Evolutionary conservation across 1,140 invertebrate species (phyloP).

Genomic region (Drosophila truncata): DNA sequence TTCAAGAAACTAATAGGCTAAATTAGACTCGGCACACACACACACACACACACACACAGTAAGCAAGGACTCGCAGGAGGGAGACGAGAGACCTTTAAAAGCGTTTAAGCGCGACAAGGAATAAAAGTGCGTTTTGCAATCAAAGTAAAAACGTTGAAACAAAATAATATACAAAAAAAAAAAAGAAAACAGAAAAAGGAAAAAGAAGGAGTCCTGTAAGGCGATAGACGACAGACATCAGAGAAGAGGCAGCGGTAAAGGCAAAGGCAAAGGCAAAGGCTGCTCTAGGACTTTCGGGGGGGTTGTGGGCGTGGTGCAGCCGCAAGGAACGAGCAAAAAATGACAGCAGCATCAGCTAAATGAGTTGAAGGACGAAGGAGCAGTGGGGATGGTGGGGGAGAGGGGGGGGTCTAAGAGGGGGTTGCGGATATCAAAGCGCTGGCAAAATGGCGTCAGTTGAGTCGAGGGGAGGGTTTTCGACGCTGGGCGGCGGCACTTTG

Average conservation of each 20-base stretch:
- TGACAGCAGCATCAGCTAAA: constrained; percentile 77
- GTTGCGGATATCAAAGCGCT: constrained; percentile 72
- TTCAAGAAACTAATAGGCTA: constrained; percentile 77
- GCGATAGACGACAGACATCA: constrained; percentile 20
- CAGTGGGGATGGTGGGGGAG: neutral
- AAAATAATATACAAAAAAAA: constrained; percentile 2
- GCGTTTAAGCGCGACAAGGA: constrained; percentile 73
- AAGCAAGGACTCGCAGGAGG: constrained; percentile 4
- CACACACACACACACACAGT: constrained; percentile 8
- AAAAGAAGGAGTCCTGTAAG: constrained; percentile 7
- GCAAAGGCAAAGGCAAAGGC: neutral
- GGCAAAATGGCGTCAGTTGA: constrained; percentile 70
- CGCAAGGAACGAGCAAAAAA: constrained; percentile 59
- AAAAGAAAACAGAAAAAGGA: neutral
- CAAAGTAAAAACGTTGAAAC: constrained; percentile 75
- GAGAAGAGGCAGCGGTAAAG: neutral
- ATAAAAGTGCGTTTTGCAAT: constrained; percentile 81
- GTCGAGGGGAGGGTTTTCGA: constrained; percentile 1
- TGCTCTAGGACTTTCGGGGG: neutral
- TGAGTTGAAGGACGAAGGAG: constrained; percentile 73
- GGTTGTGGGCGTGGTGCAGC: constrained; percentile 50
- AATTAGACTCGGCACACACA: constrained; percentile 60
- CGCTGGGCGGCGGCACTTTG: constrained; percentile 46
- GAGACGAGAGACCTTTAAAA: constrained; percentile 56
- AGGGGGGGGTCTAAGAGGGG: neutral